Percentiles rank a stretch among this genome's conserved stretches.
Conservation (phyloP, 2,113 vertebrate species). For the Calyptomena viridis region DNA sequence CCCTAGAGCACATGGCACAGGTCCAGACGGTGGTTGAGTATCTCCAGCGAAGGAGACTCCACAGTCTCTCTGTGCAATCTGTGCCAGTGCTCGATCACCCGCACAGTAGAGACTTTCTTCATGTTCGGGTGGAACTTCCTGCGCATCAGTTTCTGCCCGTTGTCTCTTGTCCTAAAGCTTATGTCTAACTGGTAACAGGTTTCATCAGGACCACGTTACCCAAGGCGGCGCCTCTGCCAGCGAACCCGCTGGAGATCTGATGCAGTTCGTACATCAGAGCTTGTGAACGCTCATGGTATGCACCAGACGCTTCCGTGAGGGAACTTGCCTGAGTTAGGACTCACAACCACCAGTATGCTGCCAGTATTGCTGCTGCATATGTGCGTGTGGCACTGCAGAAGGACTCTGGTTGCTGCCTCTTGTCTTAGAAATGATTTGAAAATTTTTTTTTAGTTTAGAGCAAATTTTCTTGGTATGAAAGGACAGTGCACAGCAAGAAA, state of each 20-base stretch:
- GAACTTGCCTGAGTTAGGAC: fast-evolving
- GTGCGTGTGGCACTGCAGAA: fast-evolving
- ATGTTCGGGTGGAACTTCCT: background rate
- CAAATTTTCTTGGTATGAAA: background rate
- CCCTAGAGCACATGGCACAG: background rate
- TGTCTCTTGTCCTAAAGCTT: background rate
- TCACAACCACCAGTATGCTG: fast-evolving
- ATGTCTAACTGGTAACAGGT: background rate
- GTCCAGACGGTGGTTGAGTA: fast-evolving
- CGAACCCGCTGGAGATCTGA: fast-evolving
- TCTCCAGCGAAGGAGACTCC: background rate
- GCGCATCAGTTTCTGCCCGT: background rate
- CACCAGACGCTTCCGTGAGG: fast-evolving
- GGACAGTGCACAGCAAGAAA: background rate
- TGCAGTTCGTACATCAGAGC: fast-evolving
- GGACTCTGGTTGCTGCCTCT: background rate
- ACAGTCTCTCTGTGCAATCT: background rate
- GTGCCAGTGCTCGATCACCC: background rate
- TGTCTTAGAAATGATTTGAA: background rate
- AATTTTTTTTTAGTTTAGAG: background rate
- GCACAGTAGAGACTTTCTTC: background rate
- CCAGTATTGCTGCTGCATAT: fast-evolving
- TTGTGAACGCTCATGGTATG: fast-evolving
- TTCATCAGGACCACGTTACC: fast-evolving
- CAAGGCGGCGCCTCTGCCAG: background rate